Evolutionary conservation across 2,888 invertebrate species (phyloP).

Genomic region (Cheilosia urbana): DNA sequence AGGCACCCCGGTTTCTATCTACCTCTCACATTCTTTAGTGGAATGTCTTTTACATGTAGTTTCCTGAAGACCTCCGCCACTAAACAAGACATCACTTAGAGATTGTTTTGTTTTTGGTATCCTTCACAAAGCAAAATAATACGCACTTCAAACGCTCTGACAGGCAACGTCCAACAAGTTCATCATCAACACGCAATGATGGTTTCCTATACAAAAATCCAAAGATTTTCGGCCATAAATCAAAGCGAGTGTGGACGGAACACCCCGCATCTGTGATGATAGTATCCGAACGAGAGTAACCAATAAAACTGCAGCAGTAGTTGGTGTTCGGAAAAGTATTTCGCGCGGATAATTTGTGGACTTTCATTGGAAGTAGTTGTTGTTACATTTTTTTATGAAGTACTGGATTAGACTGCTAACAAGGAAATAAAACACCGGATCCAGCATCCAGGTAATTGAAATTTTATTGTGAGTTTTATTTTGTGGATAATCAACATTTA

Average conservation of each 20-base stretch:
- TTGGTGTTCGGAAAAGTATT: constrained; percentile 3
- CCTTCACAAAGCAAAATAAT: background rate
- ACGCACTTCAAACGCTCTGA: background rate
- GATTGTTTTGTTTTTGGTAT: background rate
- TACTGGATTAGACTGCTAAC: constrained; percentile 3
- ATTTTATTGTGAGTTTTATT: constrained; percentile 29
- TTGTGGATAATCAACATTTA: constrained; percentile 25
- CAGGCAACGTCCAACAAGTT: constrained; percentile 46
- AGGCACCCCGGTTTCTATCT: too few relatives aligned
- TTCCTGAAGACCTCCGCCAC: background rate
- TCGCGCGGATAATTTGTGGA: constrained; percentile 18
- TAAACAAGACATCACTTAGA: constrained; percentile 5
- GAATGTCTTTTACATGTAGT: too few relatives aligned
- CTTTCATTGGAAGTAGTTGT: constrained; percentile 21
- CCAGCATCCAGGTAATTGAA: constrained; percentile 18
- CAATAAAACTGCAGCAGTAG: constrained; percentile 28
- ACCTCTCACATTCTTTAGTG: too few relatives aligned
- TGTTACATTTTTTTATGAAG: background rate
- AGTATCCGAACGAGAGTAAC: constrained; percentile 14
- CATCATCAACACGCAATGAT: constrained; percentile 35
- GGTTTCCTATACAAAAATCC: background rate
- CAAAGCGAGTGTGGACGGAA: constrained; percentile 32
- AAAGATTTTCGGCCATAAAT: constrained; percentile 51
- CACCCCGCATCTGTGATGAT: background rate
- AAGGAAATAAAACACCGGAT: constrained; percentile 29